Evolutionary conservation across 2,113 vertebrate species (phyloP), one percentile per base, ranked within the genome.

Genomic region (Mirounga angustirostris): DNA sequence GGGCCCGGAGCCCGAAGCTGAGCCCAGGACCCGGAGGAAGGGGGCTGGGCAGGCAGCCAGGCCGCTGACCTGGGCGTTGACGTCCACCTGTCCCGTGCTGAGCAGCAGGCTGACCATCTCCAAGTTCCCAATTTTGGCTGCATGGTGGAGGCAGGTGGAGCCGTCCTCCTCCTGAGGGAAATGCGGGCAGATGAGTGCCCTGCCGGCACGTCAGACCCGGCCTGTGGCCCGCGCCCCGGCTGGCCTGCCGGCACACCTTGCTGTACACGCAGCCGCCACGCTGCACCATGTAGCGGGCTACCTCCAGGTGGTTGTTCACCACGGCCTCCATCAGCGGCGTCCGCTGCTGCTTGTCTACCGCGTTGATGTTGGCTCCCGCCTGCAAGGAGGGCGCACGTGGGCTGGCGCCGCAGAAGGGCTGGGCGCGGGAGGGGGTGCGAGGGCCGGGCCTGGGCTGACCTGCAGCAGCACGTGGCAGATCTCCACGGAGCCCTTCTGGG

Each of bases 111-210:
- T 99, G 56, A 99, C 99, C 95, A 99, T 99, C 91, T 99, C 99
- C 93, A 99, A 97, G 96, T 99, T 99, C 59, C 99, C 99, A 56
- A 99, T 98, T 95, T 99, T 99, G 97, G 99, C 99, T 10, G 99
- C 99, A 0, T 99, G 99, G 93, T 99, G 99, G 28, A 99, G 99
- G 73, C 99, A 99, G 3, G 99, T 99, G 33, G 99, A 99, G 3
- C 99, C 99, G 0, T 99, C 99, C 5, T 99, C 99, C 94, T 99
- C 99, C 99, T 99, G 94, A 59, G 56, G 28, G 11, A 76, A 54
- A 98, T 6, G 61, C 0, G 3, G 59, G 71, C 14, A 65, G 65
- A 14, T 54, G 46, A 95, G 73, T 9, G 5, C 43, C 18, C 0
- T 0, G 30, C 18, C 0, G 58, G 26, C n/a, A 3, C 30, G 7